Evolutionary conservation across 2,797 vertebrate genomes (phyloP).

Genomic region (Dendrocincla fuliginosa): DNA sequence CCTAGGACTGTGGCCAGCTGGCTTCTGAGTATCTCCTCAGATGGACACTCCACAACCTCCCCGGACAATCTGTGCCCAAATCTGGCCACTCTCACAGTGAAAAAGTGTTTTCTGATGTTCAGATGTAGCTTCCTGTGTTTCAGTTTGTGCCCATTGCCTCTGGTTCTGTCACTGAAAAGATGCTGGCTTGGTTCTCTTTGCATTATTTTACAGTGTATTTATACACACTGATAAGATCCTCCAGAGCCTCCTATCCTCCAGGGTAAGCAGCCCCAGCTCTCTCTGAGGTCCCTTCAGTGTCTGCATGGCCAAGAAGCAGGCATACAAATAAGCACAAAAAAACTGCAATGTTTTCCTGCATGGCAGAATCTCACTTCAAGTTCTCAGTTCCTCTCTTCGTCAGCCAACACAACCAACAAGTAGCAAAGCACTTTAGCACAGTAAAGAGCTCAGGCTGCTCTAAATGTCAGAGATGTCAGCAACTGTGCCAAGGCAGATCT

Average conservation of each 20-base stretch:
- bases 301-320: background rate
- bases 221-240: background rate
- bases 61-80: rapidly evolving
- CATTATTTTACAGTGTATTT: background rate
- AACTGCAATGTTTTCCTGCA: background rate
- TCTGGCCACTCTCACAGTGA: background rate
- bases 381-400: background rate
- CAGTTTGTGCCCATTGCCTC: background rate
- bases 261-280: background rate
- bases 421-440: background rate
- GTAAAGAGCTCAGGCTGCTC: background rate
- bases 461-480: background rate
- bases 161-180: background rate
- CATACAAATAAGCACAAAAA: background rate
- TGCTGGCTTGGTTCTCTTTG: background rate
- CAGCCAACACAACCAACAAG: background rate
- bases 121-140: background rate
- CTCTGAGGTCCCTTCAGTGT: background rate
- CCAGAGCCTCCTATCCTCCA: background rate
- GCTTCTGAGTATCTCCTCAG: background rate
- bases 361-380: background rate
- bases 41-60: background rate
- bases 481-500: background rate
- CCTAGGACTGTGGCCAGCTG: background rate
- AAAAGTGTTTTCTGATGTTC: background rate